Evolutionary conservation across 2,797 vertebrate species (phyloP).

Genomic region (Phylloscopus collybita): DNA sequence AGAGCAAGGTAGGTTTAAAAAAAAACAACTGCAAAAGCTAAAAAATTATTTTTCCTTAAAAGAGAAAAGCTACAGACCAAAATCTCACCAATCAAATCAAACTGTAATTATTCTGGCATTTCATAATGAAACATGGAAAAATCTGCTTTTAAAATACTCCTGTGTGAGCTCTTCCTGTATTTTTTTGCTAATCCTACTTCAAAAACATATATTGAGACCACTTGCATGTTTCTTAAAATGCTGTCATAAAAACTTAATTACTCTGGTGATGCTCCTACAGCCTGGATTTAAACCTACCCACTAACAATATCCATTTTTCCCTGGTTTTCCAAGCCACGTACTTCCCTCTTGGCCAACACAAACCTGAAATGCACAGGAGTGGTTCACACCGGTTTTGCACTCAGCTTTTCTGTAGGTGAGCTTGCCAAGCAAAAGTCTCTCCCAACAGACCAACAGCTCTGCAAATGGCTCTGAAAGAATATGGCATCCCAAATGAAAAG

Average conservation of each 20-base stretch:
- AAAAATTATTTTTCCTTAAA: background rate
- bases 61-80: background rate
- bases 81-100: background rate
- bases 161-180: background rate
- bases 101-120: background rate
- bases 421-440: background rate
- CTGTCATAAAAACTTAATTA: background rate
- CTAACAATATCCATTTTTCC: background rate
- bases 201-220: background rate
- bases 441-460: background rate
- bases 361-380: background rate
- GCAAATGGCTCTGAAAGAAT: accelerated
- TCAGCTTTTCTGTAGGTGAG: background rate
- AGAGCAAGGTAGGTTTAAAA: background rate
- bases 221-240: background rate
- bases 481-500: background rate
- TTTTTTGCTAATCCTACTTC: background rate
- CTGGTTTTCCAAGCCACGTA: background rate
- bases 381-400: background rate
- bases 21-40: background rate
- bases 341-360: background rate
- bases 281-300: background rate
- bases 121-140: background rate
- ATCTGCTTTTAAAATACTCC: background rate
- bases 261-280: background rate